Conservation (phyloP, 1,140 invertebrate species). For the Apis dorsata region DNA sequence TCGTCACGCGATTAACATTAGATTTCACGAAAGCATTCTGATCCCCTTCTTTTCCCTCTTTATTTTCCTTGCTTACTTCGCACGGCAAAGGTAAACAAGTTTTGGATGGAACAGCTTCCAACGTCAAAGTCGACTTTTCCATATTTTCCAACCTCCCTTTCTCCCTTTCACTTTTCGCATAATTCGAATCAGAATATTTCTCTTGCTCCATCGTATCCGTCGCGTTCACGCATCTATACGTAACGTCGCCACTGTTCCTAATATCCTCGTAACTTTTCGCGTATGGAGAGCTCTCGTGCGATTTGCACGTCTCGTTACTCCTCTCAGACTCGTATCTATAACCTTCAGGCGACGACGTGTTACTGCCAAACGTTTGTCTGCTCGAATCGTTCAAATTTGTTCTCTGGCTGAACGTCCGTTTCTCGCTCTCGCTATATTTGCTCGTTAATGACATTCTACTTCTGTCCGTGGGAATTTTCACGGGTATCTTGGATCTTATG, state of each 20-base stretch:
- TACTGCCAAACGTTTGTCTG: background rate
- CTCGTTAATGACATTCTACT: background rate
- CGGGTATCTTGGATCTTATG: constrained; percentile 28
- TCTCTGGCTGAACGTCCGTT: no score
- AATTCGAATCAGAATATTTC: background rate
- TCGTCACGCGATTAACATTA: no score
- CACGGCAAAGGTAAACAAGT: background rate
- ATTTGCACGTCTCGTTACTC: background rate
- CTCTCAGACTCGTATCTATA: background rate
- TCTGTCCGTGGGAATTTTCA: constrained; percentile 12
- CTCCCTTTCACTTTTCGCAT: no score
- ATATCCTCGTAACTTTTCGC: background rate
- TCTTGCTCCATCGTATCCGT: background rate
- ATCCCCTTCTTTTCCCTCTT: no score
- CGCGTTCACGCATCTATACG: background rate
- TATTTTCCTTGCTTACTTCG: background rate
- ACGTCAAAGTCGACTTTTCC: background rate
- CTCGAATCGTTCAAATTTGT: background rate
- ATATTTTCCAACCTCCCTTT: no score
- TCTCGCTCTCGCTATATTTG: background rate
- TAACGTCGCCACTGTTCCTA: background rate
- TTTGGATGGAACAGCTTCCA: background rate
- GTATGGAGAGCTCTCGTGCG: background rate
- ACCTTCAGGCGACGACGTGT: background rate
- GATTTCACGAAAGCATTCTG: no score